Evolutionary conservation across 2,113 vertebrate genomes (phyloP).

Genomic region (Zosterops lateralis): DNA sequence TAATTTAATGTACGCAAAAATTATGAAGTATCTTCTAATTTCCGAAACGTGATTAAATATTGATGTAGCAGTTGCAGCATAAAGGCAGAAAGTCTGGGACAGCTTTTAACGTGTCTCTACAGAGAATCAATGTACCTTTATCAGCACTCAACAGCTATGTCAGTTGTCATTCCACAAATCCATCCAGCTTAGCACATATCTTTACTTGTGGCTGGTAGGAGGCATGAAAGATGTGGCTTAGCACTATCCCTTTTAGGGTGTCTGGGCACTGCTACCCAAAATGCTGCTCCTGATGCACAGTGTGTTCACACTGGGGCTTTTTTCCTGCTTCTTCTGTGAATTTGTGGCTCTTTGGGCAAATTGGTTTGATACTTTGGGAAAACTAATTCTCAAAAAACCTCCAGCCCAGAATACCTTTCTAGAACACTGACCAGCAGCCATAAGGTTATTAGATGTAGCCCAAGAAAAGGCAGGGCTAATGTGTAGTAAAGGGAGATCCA

Average conservation of each 20-base stretch:
- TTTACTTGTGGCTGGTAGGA: background rate
- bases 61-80: constrained; percentile 8
- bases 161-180: constrained; percentile 42
- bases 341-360: background rate
- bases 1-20: background rate
- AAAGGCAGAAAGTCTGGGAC: background rate
- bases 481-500: background rate
- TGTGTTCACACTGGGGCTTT: background rate
- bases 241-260: background rate
- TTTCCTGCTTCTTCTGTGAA: background rate
- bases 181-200: background rate
- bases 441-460: background rate
- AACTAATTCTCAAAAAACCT: background rate
- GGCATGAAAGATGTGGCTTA: background rate
- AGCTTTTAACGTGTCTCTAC: background rate
- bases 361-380: background rate
- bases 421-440: background rate
- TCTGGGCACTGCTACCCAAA: background rate
- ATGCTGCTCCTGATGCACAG: background rate
- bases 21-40: background rate
- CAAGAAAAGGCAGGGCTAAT: background rate
- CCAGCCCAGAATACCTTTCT: background rate
- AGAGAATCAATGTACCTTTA: constrained; percentile 38
- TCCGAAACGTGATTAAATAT: constrained; percentile 29
- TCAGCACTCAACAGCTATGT: constrained; percentile 37